Conservation (phyloP, 2,888 invertebrate species). For the Oscheius sp. region DNA sequence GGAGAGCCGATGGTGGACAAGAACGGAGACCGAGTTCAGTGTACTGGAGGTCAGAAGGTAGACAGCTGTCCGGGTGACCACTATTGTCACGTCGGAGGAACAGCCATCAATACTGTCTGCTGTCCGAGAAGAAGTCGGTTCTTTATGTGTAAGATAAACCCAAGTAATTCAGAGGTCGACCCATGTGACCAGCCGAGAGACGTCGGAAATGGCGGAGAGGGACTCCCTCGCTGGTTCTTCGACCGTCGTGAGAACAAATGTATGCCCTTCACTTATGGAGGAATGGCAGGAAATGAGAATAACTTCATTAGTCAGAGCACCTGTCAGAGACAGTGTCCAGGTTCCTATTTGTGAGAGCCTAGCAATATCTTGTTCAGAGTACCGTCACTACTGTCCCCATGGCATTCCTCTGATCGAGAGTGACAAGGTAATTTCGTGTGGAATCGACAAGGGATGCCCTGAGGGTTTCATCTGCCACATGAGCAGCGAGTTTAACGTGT, state of each 20-base stretch:
- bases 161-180: conserved; percentile 9
- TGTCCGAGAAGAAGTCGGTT: conserved; percentile 61
- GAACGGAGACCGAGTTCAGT: conserved; percentile 61
- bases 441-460: conserved; percentile 67
- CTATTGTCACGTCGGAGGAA: conserved; percentile 69
- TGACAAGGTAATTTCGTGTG: conserved; percentile 62
- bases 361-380: conserved; percentile 42
- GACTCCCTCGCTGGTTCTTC: conserved; percentile 68
- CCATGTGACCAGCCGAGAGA: conserved; percentile 62
- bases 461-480: conserved; percentile 71
- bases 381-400: conserved; percentile 69
- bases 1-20: conserved; percentile 64
- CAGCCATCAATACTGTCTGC: conserved; percentile 64
- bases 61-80: conserved; percentile 52
- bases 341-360: conserved; percentile 24
- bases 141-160: background rate
- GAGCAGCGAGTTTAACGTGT: conserved; percentile 67
- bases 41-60: conserved; percentile 56
- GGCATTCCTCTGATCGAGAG: conserved; percentile 67
- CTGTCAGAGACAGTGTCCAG: conserved; percentile 62
- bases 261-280: conserved; percentile 67
- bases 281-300: conserved; percentile 70
- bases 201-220: conserved; percentile 63
- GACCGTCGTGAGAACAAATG: conserved; percentile 62
- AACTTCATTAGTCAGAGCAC: conserved; percentile 66